phyloP scores from a whole-genome alignment of 2,888 invertebrate species.

The Oscheius sp. region DNA sequence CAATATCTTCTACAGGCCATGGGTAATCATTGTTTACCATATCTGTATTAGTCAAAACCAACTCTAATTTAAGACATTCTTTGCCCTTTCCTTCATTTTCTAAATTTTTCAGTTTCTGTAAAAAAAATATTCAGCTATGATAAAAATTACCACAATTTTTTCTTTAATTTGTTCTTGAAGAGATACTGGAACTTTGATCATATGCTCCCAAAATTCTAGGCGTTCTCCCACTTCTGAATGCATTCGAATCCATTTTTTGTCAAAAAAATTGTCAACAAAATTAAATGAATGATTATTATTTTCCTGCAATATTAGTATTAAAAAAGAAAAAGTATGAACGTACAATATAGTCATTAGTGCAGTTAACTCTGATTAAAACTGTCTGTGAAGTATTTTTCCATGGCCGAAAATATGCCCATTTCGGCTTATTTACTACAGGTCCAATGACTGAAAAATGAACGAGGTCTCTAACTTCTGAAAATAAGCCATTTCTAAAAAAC shows the following conservation, averaged over 20 bases:
- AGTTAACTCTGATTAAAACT: conserved; percentile 57
- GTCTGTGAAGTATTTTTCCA: conserved; percentile 47
- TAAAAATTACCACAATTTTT: conserved; percentile 29
- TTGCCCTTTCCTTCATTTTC: not conserved
- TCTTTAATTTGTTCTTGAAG: conserved; percentile 50
- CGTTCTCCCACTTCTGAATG: conserved; percentile 41
- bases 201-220: conserved; percentile 52
- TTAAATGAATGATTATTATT: conserved; percentile 38
- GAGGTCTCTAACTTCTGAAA: conserved; percentile 42
- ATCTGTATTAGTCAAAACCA: conserved; percentile 42
- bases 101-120: conserved; percentile 18
- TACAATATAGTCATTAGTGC: conserved; percentile 53
- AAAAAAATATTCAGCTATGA: not conserved
- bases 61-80: conserved; percentile 31
- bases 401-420: conserved; percentile 41
- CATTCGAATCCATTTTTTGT: conserved; percentile 45
- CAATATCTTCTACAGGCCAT: conserved; percentile 30
- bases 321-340: conserved; percentile 24
- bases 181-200: conserved; percentile 50
- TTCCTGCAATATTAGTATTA: conserved; percentile 36
- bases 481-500: too few species aligned
- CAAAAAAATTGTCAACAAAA: conserved; percentile 55
- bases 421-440: conserved; percentile 36
- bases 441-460: conserved; percentile 50
- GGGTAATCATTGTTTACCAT: conserved; percentile 47